These are phyloP conservation scores for Imbricaverruca yamaguchii DNA, from an alignment of 2,888 invertebrate species.

Conservation along the genomic window DNA sequence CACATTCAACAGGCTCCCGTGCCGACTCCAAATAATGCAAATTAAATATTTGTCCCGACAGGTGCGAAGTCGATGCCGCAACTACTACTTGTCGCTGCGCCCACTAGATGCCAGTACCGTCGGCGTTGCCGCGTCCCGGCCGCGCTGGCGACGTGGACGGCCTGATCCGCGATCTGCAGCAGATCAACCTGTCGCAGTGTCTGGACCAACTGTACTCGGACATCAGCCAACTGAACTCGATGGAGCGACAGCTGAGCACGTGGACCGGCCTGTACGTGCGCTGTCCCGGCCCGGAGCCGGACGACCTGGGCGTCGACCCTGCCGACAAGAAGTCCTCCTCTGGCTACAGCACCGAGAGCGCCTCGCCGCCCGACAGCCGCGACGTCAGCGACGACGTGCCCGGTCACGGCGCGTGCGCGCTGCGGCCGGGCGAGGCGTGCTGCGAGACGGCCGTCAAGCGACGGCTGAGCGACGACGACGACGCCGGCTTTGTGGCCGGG, in stretches of 20 bases:
- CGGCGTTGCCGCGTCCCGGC: background rate
- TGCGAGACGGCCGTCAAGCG: background rate
- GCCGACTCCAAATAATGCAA: no score
- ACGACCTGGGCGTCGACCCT: background rate
- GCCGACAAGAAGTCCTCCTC: conserved; percentile 23
- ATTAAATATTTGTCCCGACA: background rate
- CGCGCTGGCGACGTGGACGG: background rate
- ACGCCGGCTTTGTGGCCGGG: background rate
- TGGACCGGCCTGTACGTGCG: conserved; percentile 12
- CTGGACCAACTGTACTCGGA: conserved; percentile 21
- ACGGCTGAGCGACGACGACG: background rate
- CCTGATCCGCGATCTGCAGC: conserved; percentile 21
- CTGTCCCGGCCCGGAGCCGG: background rate
- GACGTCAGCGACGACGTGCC: conserved; percentile 11
- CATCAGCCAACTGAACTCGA: conserved; percentile 12
- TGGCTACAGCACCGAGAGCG: conserved; percentile 20
- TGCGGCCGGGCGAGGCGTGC: background rate
- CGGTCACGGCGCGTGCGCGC: background rate
- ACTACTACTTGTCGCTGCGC: background rate
- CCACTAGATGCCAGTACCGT: conserved; percentile 6
- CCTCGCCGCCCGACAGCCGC: conserved; percentile 14
- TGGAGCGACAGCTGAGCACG: background rate
- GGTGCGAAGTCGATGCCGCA: background rate
- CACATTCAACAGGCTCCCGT: no score
- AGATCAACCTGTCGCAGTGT: conserved; percentile 4